phyloP scores from a whole-genome alignment of 1,140 invertebrate species.

The Bombus balteatus region DNA sequence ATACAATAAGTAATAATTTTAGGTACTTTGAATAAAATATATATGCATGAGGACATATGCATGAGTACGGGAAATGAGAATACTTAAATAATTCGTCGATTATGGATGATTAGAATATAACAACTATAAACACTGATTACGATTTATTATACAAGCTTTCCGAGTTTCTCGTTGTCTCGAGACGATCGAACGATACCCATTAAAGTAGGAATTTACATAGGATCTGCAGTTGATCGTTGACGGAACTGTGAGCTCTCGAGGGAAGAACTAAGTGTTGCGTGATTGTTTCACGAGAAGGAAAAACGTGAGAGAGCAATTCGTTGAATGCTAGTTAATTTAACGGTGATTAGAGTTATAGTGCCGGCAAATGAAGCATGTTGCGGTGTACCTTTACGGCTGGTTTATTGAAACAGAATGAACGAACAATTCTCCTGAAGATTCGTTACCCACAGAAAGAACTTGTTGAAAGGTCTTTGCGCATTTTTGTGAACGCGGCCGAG shows the following conservation, averaged over 20 bases:
- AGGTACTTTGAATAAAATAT: no score
- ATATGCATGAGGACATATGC: no score
- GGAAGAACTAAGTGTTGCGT: background rate
- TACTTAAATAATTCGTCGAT: no score
- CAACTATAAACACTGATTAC: no score
- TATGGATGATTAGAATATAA: no score
- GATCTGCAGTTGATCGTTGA: background rate
- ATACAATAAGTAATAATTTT: no score
- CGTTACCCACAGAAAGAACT: background rate
- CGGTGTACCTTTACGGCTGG: background rate
- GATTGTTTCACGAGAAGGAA: background rate
- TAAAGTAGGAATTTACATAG: background rate
- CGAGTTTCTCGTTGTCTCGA: no score
- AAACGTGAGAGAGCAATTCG: constrained; percentile 4
- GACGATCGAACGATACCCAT: background rate
- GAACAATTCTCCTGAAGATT: background rate
- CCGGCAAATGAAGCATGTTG: constrained; percentile 4
- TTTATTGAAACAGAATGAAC: background rate
- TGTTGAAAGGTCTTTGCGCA: no score
- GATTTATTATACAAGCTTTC: background rate
- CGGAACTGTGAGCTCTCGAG: background rate
- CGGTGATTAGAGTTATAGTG: constrained; percentile 5
- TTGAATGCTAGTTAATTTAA: constrained; percentile 13
- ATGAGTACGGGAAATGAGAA: no score
- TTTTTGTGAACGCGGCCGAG: background rate